Base-by-base conservation (phyloP, 2,113 vertebrate species). In the Oxygymnocypris stewartii region DNA sequence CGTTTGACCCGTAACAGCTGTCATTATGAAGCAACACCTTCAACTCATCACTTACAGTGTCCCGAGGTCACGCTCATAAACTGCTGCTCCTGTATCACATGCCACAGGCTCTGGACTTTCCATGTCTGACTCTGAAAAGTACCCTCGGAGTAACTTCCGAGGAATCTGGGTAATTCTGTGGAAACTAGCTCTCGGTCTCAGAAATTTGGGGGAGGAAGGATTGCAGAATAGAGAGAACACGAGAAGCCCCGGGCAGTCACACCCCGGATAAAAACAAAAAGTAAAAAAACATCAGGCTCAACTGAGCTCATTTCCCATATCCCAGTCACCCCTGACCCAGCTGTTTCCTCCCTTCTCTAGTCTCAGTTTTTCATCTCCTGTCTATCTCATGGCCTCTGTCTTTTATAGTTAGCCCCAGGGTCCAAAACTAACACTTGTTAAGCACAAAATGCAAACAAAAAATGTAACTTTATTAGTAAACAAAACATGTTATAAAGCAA, bases 231-330 rank as follows among this genome's bases (percentile, higher is more conserved):
- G 57, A 54, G 42, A 7, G 47, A 35, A 82, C 23, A 12, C 28
- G 13, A 83, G 61, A 82, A 42, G 20, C 61, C 44, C 6, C 0
- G 12, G 25, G 31, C 12, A 47, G 78, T 65, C 86, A 77, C 51
- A 44, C 65, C 81, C 67, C 31, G 20, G 57, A 65, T 25, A 35
- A 84, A 76, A 75, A 81, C 12, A 51, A 44, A 69, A 73, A 74
- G 31, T 59, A 85, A 79, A 79, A 12, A 49, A 84, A 76, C 71
- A 59, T 54, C 10, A 37, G 31, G 37, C 23, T 44, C 78, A 40
- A 1, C 67, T 81, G 84, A 87, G 83, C 67, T 89, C 59, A 85
- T 88, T 89, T 90, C 88, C 86, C 82, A 86, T 16, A 88, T 80
- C 87, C 82, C 40, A 77, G 23, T 74, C 83, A 85, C 82, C 84